phyloP scores from a whole-genome alignment of 1,140 invertebrate species.

The Galleria mellonella region DNA sequence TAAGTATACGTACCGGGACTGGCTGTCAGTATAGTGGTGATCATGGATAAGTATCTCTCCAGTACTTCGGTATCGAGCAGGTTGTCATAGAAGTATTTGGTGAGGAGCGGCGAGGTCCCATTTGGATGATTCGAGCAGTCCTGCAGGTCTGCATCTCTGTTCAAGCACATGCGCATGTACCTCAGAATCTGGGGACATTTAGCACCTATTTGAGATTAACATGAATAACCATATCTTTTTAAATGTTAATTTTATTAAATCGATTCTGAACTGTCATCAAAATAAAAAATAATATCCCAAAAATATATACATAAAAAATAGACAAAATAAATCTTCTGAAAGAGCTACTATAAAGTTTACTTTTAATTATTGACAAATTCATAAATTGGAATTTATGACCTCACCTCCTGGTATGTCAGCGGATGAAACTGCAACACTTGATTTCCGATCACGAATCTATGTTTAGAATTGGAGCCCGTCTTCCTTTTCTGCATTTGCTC shows the following conservation, averaged over 20 bases:
- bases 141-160: slow-evolving; percentile 54
- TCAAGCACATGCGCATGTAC: slow-evolving; percentile 85
- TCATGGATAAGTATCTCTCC: slow-evolving; percentile 79
- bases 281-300: too few relatives aligned
- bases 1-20: slow-evolving; percentile 69
- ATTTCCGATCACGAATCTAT: slow-evolving; percentile 77
- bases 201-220: too few relatives aligned
- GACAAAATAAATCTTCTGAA: too few relatives aligned
- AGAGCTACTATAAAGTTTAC: too few relatives aligned
- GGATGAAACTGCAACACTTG: slow-evolving; percentile 81
- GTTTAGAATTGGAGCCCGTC: slow-evolving; percentile 72
- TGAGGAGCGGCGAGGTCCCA: slow-evolving; percentile 77
- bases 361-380: too few relatives aligned
- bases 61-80: slow-evolving; percentile 72
- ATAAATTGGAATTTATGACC: too few relatives aligned
- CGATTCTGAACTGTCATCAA: too few relatives aligned
- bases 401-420: slow-evolving; percentile 78
- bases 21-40: slow-evolving; percentile 77
- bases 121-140: slow-evolving; percentile 76
- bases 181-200: slow-evolving; percentile 78
- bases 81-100: slow-evolving; percentile 73
- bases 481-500: slow-evolving; percentile 78
- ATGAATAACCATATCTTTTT: too few relatives aligned
- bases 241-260: too few relatives aligned
- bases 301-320: background rate